These are phyloP conservation scores for Girardia tigrina DNA, from an alignment of 2,888 invertebrate species.

Conservation along the genomic window DNA sequence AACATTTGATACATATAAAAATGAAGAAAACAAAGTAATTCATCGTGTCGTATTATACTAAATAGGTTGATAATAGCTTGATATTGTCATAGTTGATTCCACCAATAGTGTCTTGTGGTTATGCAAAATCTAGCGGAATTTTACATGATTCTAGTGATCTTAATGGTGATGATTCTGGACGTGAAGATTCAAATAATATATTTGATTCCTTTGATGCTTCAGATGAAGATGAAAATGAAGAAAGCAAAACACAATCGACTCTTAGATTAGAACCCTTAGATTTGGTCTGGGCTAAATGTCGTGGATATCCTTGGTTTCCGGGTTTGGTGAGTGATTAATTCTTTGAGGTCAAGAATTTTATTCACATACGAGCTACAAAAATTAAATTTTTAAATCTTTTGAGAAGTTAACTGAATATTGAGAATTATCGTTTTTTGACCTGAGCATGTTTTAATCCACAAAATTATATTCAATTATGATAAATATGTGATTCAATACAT, in stretches of 20 bases:
- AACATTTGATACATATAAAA: background rate
- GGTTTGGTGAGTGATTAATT: constrained; percentile 58
- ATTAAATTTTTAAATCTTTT: too few species aligned
- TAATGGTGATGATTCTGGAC: background rate
- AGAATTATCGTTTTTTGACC: too few species aligned
- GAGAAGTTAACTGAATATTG: too few species aligned
- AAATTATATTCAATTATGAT: too few species aligned
- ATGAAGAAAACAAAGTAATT: background rate
- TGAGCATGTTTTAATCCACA: too few species aligned
- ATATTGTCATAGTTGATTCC: background rate
- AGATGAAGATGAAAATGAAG: background rate
- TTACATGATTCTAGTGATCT: background rate
- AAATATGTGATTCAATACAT: too few species aligned
- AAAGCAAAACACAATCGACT: background rate
- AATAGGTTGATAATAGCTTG: background rate
- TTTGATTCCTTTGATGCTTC: constrained; percentile 11
- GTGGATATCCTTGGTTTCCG: constrained; percentile 91
- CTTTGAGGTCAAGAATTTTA: too few species aligned
- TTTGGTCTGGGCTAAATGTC: constrained; percentile 89
- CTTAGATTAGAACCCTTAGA: constrained; percentile 66
- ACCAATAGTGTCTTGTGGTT: background rate
- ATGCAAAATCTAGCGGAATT: background rate
- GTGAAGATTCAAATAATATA: constrained; percentile 19
- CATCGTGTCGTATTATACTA: background rate
- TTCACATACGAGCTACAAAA: too few species aligned